Percentiles rank a stretch among this genome's conserved stretches.
Conservation (phyloP, 2,113 vertebrate genomes). For the Arvicanthis niloticus region DNA sequence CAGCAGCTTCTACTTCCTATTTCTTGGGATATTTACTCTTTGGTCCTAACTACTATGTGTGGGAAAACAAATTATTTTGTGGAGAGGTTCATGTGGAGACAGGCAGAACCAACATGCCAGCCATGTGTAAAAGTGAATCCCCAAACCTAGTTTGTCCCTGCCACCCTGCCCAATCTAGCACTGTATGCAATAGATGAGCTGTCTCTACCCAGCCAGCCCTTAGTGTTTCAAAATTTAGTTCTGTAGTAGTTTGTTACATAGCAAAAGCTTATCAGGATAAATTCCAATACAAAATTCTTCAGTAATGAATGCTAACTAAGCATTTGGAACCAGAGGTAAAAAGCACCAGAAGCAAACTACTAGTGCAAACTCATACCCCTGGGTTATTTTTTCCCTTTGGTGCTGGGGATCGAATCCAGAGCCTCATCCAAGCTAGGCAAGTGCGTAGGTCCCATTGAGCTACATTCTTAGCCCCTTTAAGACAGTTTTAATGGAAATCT, state of each 20-base stretch:
- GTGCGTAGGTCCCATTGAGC: not conserved
- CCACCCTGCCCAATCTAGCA: not conserved
- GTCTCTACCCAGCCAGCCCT: not conserved
- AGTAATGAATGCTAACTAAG: slow-evolving; percentile 24
- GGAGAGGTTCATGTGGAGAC: not conserved
- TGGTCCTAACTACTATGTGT: not conserved
- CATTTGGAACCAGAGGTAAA: slow-evolving; percentile 15
- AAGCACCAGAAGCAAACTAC: slow-evolving; percentile 10
- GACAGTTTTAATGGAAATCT: not conserved
- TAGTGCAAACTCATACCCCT: not conserved
- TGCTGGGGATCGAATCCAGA: not conserved
- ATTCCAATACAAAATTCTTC: not conserved
- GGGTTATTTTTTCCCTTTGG: not conserved
- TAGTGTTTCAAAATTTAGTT: slow-evolving; percentile 1
- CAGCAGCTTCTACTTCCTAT: not conserved
- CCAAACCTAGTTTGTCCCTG: not conserved
- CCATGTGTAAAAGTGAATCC: not conserved
- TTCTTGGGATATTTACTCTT: slow-evolving; percentile 24
- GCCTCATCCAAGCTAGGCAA: not conserved
- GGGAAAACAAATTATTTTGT: not conserved
- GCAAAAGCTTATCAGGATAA: not conserved
- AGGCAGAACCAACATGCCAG: not conserved
- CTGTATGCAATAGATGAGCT: not conserved
- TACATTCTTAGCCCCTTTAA: not conserved
- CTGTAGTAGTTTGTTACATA: not conserved